Conservation (phyloP, 2,113 vertebrate species). For the Megalops atlanticus region DNA sequence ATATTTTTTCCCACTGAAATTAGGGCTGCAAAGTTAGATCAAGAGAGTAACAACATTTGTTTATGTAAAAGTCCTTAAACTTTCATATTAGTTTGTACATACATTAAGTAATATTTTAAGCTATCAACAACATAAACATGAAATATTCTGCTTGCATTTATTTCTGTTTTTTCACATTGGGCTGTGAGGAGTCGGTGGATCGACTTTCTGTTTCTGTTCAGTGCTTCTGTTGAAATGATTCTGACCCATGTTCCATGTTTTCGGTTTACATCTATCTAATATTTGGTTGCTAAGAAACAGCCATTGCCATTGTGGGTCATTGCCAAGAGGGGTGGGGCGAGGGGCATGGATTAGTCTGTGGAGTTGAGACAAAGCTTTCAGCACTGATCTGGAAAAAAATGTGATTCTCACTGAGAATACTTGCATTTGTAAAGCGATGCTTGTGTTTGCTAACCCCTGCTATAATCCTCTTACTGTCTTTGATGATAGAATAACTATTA, state of each 20-base stretch:
- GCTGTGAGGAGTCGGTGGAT: not conserved
- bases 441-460: conserved; percentile 10
- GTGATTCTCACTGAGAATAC: conserved; percentile 3
- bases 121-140: too few relatives aligned
- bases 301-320: conserved; percentile 6
- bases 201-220: conserved; percentile 2
- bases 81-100: not conserved
- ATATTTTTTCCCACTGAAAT: not conserved
- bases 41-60: not conserved
- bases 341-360: conserved; percentile 30
- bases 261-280: conserved; percentile 29
- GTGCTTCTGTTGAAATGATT: conserved; percentile 16
- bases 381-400: conserved; percentile 14
- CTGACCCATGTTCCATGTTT: conserved; percentile 15
- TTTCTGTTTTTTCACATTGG: conserved; percentile 8
- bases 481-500: conserved; percentile 11
- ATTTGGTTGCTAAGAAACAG: conserved; percentile 35
- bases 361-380: conserved; percentile 21
- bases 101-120: not conserved
- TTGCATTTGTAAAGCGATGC: conserved; percentile 23
- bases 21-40: not conserved
- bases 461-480: conserved; percentile 19
- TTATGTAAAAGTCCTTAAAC: not conserved
- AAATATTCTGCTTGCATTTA: not conserved
- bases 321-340: conserved; percentile 8